Conservation (phyloP, 2,888 invertebrate genomes). For the Chaitophorus viminalis region DNA sequence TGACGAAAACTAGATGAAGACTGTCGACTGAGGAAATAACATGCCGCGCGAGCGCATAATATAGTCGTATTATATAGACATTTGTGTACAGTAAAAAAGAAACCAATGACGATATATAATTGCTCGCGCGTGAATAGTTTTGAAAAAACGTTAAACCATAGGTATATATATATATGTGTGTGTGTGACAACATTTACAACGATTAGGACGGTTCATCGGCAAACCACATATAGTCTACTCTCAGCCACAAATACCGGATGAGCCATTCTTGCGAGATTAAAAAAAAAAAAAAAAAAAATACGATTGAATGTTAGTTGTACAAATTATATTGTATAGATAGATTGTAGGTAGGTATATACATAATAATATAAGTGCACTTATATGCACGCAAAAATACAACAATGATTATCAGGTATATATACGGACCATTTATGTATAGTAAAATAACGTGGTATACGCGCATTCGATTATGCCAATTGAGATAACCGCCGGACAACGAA, state of each 20-base stretch:
- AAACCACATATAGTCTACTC: background rate
- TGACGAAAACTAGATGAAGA: background rate
- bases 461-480: conserved; percentile 4
- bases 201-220: conserved; percentile 18
- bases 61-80: no score
- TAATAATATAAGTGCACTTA: background rate
- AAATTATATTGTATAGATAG: no score
- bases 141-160: background rate
- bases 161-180: no score
- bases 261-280: conserved; percentile 15
- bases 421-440: no score
- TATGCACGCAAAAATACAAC: background rate
- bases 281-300: background rate
- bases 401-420: background rate
- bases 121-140: background rate
- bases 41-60: background rate
- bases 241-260: background rate
- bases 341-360: no score
- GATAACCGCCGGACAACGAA: conserved; percentile 22
- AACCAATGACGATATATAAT: background rate
- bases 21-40: background rate
- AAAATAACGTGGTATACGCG: background rate
- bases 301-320: background rate
- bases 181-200: background rate
- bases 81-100: no score